These are phyloP conservation scores for Andrena cerasifolii DNA, from an alignment of 1,140 invertebrate genomes.

Conservation along the genomic window DNA sequence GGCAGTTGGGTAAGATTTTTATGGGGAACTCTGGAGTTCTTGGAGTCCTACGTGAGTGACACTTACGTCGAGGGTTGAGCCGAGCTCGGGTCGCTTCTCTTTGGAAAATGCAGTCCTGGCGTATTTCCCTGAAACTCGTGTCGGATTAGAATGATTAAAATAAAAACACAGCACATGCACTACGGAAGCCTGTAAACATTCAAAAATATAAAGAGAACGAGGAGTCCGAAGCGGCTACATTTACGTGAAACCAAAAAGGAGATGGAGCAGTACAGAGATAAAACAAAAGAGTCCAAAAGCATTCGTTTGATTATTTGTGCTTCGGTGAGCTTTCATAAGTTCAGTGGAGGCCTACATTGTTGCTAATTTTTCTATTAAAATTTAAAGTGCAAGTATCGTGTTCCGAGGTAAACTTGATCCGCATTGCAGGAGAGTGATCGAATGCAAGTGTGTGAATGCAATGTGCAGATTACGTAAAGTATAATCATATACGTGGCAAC, in stretches of 20 bases:
- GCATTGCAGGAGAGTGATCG: no score
- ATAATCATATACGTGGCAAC: neutral
- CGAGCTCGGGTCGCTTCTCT: slow-evolving; percentile 32
- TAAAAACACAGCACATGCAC: slow-evolving; percentile 60
- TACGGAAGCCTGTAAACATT: slow-evolving; percentile 62
- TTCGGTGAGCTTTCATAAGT: no score
- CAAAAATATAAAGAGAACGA: slow-evolving; percentile 29
- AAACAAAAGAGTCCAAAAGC: neutral
- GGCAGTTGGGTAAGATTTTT: no score
- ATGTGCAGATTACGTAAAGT: neutral
- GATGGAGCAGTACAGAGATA: neutral
- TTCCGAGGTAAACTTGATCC: no score
- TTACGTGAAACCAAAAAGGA: neutral
- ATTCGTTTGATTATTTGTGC: no score
- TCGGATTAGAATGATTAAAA: slow-evolving; percentile 70
- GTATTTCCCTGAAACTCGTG: slow-evolving; percentile 73
- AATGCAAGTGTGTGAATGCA: neutral
- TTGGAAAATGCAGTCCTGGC: slow-evolving; percentile 49
- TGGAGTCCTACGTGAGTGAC: no score
- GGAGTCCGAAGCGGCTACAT: slow-evolving; percentile 21
- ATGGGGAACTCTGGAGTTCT: no score
- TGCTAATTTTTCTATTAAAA: no score
- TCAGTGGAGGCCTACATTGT: no score
- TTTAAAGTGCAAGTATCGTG: no score
- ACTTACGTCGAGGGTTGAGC: slow-evolving; percentile 50